Percentiles rank a stretch among this genome's conserved stretches.
Conservation (phyloP, 1,140 invertebrate species). For the Amyelois transitella region DNA sequence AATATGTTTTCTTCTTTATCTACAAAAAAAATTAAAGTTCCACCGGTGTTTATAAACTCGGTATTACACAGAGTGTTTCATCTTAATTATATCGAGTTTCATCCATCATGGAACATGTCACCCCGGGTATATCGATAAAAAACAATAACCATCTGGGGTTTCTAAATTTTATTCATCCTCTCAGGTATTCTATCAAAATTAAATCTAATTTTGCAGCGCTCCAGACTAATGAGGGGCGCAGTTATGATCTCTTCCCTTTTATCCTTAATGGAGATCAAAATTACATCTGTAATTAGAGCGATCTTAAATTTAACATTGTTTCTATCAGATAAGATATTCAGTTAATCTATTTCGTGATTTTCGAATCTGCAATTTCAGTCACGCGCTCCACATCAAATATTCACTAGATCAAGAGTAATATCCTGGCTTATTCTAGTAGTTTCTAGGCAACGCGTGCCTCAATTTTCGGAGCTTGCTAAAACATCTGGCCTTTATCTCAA, state of each 20-base stretch:
- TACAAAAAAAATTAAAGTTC: too few species aligned
- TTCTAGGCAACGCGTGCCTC: constrained; percentile 14
- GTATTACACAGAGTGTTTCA: background rate
- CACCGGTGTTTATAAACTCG: too few species aligned
- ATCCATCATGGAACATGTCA: background rate
- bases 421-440: constrained; percentile 20
- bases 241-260: constrained; percentile 28
- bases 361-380: constrained; percentile 15
- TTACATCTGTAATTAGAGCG: constrained; percentile 21
- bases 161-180: background rate
- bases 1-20: too few species aligned
- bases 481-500: constrained; percentile 16
- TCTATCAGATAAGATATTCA: background rate
- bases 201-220: constrained; percentile 26
- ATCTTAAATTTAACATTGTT: constrained; percentile 3
- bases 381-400: constrained; percentile 23
- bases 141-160: background rate
- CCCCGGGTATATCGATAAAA: background rate
- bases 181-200: constrained; percentile 18
- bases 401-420: constrained; percentile 21
- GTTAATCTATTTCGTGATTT: background rate
- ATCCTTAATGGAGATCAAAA: constrained; percentile 21
- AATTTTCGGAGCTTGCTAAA: constrained; percentile 20
- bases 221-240: constrained; percentile 34
- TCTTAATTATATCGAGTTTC: background rate